These are phyloP conservation scores for Eospalax fontanierii DNA, from an alignment of 2,797 vertebrate species.

Conservation along the genomic window DNA sequence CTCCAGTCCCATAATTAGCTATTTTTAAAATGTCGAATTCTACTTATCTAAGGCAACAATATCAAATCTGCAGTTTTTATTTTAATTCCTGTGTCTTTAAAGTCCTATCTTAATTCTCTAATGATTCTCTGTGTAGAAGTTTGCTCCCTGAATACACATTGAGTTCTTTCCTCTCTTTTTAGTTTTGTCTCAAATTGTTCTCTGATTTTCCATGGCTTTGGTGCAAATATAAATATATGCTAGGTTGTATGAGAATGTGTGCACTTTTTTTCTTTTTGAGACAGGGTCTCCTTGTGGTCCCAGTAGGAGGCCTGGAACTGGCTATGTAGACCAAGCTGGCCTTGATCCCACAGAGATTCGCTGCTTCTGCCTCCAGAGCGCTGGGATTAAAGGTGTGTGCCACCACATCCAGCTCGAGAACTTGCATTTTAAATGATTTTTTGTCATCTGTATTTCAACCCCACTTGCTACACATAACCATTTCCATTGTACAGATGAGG, in stretches of 20 bases:
- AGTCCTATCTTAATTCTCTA: background rate
- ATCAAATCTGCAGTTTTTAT: background rate
- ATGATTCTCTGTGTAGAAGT: background rate
- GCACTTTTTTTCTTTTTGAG: no score
- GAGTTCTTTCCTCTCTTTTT: background rate
- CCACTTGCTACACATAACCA: background rate
- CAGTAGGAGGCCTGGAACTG: no score
- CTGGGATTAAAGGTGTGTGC: no score
- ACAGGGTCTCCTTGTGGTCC: no score
- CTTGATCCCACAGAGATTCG: no score
- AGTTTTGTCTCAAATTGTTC: slow-evolving; percentile 25
- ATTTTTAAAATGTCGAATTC: background rate
- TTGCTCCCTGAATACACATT: slow-evolving; percentile 8
- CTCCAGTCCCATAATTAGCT: background rate
- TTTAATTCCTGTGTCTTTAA: background rate
- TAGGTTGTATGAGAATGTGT: background rate
- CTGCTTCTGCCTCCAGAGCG: no score
- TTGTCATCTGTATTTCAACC: background rate
- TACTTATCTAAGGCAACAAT: background rate
- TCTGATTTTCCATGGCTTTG: no score
- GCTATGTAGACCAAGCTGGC: no score
- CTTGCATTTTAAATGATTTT: background rate
- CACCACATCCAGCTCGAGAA: background rate
- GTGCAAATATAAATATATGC: slow-evolving; percentile 6
- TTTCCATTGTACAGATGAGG: slow-evolving; percentile 50